A percentile compares a stretch with the other conserved stretches of the same genome.
Evolutionary conservation across 2,888 invertebrate species (phyloP).

Genomic region (Machimus rusticus): DNA sequence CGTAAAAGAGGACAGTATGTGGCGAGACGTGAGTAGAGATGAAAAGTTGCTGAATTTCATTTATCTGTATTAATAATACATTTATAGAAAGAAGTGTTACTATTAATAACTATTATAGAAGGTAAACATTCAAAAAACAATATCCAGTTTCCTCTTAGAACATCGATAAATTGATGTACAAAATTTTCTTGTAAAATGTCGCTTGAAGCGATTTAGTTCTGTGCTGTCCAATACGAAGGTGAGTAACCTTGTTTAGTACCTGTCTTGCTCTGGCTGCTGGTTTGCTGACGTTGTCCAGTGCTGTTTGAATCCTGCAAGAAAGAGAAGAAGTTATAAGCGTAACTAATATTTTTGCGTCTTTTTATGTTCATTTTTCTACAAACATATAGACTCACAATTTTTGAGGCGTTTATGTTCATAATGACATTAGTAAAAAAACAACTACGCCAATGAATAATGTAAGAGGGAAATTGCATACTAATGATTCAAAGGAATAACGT

Average conservation of each 20-base stretch:
- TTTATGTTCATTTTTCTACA: neutral
- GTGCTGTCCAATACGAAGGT: conserved; percentile 63
- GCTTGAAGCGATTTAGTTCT: conserved; percentile 56
- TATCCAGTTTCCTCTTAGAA: conserved; percentile 36
- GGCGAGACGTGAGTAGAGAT: conserved; percentile 21
- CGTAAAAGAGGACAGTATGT: conserved; percentile 33
- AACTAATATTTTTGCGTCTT: neutral
- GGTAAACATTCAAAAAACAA: conserved; percentile 40
- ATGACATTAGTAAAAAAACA: neutral
- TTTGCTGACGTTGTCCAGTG: conserved; percentile 63
- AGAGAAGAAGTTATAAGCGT: neutral
- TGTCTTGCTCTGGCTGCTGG: conserved; percentile 63
- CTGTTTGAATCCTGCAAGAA: conserved; percentile 62
- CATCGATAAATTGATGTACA: conserved; percentile 48
- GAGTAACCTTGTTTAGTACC: conserved; percentile 63
- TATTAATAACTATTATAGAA: conserved; percentile 39
- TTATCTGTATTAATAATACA: conserved; percentile 24
- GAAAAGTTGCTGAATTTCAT: conserved; percentile 33
- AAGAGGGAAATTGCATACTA: neutral
- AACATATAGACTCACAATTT: neutral
- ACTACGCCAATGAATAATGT: neutral
- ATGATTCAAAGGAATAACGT: neutral
- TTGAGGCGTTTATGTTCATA: neutral
- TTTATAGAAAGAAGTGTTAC: conserved; percentile 36
- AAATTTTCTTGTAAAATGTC: conserved; percentile 23